Percentiles rank a stretch among this genome's conserved stretches.
Evolutionary conservation across 2,888 invertebrate species (phyloP).

Genomic region (Branchinecta sandiegonensis): DNA sequence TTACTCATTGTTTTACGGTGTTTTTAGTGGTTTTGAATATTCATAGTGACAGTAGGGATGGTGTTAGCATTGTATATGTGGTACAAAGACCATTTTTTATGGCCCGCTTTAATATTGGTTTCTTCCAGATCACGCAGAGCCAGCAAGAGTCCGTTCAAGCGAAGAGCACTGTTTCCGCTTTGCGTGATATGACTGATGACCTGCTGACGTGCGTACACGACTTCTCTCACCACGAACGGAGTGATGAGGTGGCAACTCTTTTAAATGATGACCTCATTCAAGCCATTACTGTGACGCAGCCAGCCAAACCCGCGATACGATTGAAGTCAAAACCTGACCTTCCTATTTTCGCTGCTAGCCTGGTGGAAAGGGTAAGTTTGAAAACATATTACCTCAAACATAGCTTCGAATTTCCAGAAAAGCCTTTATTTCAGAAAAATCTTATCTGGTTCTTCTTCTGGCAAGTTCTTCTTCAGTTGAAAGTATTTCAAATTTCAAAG

Average conservation of each 20-base stretch:
- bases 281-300: not conserved
- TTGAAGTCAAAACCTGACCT: not conserved
- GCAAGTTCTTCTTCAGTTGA: too few relatives aligned
- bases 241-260: not conserved
- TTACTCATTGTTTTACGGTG: too few relatives aligned
- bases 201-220: not conserved
- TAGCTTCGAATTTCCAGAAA: too few relatives aligned
- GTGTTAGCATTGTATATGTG: too few relatives aligned
- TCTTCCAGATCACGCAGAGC: not conserved
- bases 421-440: too few relatives aligned
- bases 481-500: too few relatives aligned
- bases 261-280: slow-evolving; percentile 8
- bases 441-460: too few relatives aligned
- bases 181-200: slow-evolving; percentile 2
- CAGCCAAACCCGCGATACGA: not conserved
- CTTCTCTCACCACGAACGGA: not conserved
- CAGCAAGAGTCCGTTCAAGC: slow-evolving; percentile 2
- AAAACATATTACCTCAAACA: too few relatives aligned
- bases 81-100: not conserved
- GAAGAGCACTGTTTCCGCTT: not conserved
- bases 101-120: not conserved
- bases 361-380: not conserved
- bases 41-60: too few relatives aligned
- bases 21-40: too few relatives aligned
- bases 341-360: not conserved